Base-by-base conservation (phyloP, 1,140 invertebrate species). In the Venturia canescens region DNA sequence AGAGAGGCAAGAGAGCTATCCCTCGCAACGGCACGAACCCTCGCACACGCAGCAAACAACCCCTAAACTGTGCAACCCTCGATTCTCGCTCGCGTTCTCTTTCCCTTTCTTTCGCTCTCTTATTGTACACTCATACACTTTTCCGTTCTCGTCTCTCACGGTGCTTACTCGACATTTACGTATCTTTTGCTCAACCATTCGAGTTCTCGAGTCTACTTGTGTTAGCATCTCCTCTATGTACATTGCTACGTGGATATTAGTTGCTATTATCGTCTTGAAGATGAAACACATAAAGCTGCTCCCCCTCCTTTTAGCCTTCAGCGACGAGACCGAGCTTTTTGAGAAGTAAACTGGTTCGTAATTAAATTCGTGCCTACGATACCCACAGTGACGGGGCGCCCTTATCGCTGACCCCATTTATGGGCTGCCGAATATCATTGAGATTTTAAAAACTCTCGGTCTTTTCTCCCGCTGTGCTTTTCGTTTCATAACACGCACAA, bases 21-120 rank as follows among this genome's bases (percentile, higher is more conserved):
- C 34, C 80, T 84, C 77, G 75, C 79, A 82, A 70, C 78, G 83
- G 76, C 88, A 88, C 88, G 88, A 87, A 84, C 84, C 83, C 48
- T 70, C 26, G 83, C 80, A 69, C 86, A 88, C 85, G 88, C 87
- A 88, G 87, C 86, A 82, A 85, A 87, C 84, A 82, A 77, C 78
- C 78, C 50, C 27, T 79, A 80, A 80, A 83, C 60, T 63, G 75
- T 57, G 31, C 75, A 77, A 66, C 75, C 75, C 75, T 26, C 75
- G 50, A 44, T 66, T 38, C 3, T n/a, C 31, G 29, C 3, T n/a
- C 31, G 29, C n/a, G 29, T 27, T 60, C 44, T 75, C 76, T 71
- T 34, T n/a, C n/a, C 13, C 60, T 69, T 29, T 57, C 48, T 21
- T 23, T 60, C 60, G 11, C 26, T 76, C 1, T 57, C 74, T 76